A percentile compares a stretch with the other conserved stretches of the same genome.
Conservation (phyloP, 2,113 vertebrate species). For the Carettochelys insculpta region DNA sequence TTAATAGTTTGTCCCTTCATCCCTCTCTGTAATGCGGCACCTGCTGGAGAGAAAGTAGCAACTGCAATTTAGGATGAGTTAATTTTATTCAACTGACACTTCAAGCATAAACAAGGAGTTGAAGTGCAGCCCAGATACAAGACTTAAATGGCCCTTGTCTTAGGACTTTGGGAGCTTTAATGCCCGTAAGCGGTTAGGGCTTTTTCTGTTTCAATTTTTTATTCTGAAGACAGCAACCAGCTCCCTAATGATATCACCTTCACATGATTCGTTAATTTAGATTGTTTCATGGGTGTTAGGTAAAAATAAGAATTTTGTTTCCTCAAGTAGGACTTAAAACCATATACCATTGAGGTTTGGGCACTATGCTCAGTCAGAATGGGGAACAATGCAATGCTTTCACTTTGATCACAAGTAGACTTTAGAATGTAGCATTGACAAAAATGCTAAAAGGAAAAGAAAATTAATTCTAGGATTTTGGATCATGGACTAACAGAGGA, state of each 20-base stretch:
- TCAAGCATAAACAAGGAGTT: not conserved
- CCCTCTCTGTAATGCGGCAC: not conserved
- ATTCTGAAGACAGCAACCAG: not conserved
- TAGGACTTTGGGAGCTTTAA: not conserved
- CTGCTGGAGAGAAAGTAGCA: not conserved
- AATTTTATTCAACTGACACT: not conserved
- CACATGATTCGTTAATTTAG: not conserved
- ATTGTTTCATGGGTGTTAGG: not conserved
- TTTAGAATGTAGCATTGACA: not conserved
- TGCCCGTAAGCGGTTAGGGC: not conserved
- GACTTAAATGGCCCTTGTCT: not conserved
- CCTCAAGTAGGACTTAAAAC: not conserved
- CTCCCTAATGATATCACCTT: not conserved
- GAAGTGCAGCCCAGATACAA: accelerated
- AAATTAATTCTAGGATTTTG: not conserved
- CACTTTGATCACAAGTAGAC: not conserved
- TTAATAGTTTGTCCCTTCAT: not conserved
- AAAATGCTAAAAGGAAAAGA: not conserved
- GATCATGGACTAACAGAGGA: not conserved
- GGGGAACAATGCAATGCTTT: not conserved
- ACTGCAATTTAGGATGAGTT: not conserved
- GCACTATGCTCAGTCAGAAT: not conserved
- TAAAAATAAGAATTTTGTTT: not conserved
- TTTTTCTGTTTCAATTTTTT: not conserved
- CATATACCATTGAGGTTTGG: not conserved